A percentile compares a stretch with the other conserved stretches of the same genome.
These are phyloP conservation scores for Dendrolimus punctatus DNA, from an alignment of 1,140 invertebrate species.

Conservation along the genomic window DNA sequence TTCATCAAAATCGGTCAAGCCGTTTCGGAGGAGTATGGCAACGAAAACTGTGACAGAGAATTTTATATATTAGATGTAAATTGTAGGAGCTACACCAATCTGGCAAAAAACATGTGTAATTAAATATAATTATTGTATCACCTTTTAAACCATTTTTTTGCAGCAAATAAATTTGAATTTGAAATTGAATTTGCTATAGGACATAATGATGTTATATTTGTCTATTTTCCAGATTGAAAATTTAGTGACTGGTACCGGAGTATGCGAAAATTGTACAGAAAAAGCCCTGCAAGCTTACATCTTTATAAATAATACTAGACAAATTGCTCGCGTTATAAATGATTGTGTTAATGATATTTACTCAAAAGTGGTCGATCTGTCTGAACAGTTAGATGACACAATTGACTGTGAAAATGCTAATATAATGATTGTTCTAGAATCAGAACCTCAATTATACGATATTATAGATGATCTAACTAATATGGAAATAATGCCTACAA, in stretches of 20 bases:
- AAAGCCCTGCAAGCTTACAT: slow-evolving; percentile 22
- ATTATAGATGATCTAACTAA: slow-evolving; percentile 8
- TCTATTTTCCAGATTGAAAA: slow-evolving; percentile 18
- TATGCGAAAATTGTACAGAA: slow-evolving; percentile 22
- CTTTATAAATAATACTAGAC: slow-evolving; percentile 20
- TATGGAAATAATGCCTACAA: slow-evolving; percentile 10
- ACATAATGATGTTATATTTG: not conserved
- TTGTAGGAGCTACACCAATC: too few species aligned
- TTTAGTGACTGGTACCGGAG: slow-evolving; percentile 13
- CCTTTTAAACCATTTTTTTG: too few species aligned
- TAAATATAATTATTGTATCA: too few species aligned
- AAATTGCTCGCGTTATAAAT: slow-evolving; percentile 16
- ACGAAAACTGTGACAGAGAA: too few species aligned
- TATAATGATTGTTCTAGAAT: slow-evolving; percentile 18
- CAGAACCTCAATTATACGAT: slow-evolving; percentile 11
- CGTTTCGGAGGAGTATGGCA: too few species aligned
- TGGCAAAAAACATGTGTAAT: too few species aligned
- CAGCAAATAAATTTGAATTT: too few species aligned
- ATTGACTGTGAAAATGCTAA: slow-evolving; percentile 13
- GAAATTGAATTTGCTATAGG: too few species aligned
- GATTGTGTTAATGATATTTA: slow-evolving; percentile 20
- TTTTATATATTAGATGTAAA: too few species aligned
- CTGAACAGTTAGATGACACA: slow-evolving; percentile 1
- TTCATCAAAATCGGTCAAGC: too few species aligned
- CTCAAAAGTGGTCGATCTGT: slow-evolving; percentile 14